A percentile compares a stretch with the other conserved stretches of the same genome.
These are phyloP conservation scores for Upupa epops DNA, from an alignment of 2,113 vertebrate species.

Conservation along the genomic window DNA sequence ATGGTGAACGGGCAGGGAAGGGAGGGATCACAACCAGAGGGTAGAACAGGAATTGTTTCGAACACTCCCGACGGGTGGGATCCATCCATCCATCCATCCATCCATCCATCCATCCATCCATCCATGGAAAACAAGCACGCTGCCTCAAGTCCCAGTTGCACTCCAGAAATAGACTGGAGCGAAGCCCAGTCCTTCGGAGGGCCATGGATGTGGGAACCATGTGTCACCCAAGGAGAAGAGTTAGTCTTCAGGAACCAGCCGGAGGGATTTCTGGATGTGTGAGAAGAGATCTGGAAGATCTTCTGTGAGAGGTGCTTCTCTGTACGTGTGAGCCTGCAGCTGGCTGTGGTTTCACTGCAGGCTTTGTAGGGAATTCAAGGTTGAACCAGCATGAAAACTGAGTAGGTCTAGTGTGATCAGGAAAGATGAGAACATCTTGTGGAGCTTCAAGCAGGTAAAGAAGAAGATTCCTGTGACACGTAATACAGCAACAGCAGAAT, in stretches of 20 bases:
- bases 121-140: not conserved
- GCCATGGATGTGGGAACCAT: not conserved
- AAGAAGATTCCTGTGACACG: not conserved
- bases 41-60: not conserved
- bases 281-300: not conserved
- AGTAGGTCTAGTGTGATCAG: not conserved
- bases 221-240: not conserved
- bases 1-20: not conserved
- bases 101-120: too few species aligned
- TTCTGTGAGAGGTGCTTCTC: not conserved
- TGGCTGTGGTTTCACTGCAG: not conserved
- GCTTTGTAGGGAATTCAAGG: not conserved
- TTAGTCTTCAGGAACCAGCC: not conserved
- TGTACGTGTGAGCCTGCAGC: not conserved
- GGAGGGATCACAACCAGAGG: conserved; percentile 3
- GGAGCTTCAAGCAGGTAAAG: not conserved
- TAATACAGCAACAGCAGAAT: not conserved
- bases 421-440: not conserved
- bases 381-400: conserved; percentile 11
- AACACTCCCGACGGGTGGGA: not conserved
- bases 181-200: conserved; percentile 6
- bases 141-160: not conserved
- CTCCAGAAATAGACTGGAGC: not conserved
- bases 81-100: not conserved
- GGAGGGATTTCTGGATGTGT: not conserved